These are phyloP conservation scores for Drosophila ananassae DNA, from an alignment of 1,140 invertebrate genomes.

Conservation along the genomic window DNA sequence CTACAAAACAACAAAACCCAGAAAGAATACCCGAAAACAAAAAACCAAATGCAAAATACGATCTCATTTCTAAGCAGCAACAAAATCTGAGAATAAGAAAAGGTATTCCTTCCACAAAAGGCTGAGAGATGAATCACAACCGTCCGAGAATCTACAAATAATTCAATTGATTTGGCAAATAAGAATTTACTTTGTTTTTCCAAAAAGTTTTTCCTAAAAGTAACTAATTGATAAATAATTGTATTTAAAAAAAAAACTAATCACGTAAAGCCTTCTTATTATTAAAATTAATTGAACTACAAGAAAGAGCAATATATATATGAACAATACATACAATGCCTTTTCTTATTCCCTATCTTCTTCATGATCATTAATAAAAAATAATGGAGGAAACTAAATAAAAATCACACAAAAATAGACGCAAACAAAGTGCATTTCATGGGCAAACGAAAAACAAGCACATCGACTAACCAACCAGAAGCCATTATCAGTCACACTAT, in stretches of 20 bases:
- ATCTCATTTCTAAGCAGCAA: slow-evolving; percentile 41
- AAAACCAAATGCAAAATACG: slow-evolving; percentile 15
- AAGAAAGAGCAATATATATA: slow-evolving; percentile 32
- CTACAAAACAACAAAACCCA: slow-evolving; percentile 33
- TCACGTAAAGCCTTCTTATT: slow-evolving; percentile 33
- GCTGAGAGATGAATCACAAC: slow-evolving; percentile 6
- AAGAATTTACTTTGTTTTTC: slow-evolving; percentile 47
- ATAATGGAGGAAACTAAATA: slow-evolving; percentile 39
- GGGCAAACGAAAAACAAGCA: slow-evolving; percentile 15
- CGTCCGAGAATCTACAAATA: slow-evolving; percentile 7
- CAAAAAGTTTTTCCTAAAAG: neutral
- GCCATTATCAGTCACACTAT: slow-evolving; percentile 18
- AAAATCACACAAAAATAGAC: slow-evolving; percentile 25
- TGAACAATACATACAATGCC: slow-evolving; percentile 57
- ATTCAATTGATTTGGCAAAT: slow-evolving; percentile 59
- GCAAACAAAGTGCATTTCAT: slow-evolving; percentile 39
- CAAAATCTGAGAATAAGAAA: slow-evolving; percentile 65
- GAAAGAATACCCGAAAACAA: slow-evolving; percentile 29
- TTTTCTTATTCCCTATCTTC: slow-evolving; percentile 72
- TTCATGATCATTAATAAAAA: slow-evolving; percentile 44
- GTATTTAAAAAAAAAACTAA: slow-evolving; percentile 7
- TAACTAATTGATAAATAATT: slow-evolving; percentile 17
- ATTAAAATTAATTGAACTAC: slow-evolving; percentile 50
- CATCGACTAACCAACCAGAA: slow-evolving; percentile 13
- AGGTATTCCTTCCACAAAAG: slow-evolving; percentile 54